Base-by-base conservation (phyloP, 1,140 invertebrate genomes). In the Gonioctena quinquepunctata region DNA sequence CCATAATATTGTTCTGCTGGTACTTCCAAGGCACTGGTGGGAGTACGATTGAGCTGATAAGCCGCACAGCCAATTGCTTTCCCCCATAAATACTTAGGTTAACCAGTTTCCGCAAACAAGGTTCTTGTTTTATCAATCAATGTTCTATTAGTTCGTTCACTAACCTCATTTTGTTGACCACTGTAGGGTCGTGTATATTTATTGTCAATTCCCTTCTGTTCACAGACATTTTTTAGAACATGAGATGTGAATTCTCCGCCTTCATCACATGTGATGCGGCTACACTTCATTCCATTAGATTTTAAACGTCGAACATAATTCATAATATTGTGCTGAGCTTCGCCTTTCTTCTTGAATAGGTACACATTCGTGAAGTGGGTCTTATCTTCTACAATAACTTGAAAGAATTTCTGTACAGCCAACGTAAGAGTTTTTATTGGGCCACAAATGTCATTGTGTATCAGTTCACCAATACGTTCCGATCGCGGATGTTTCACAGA, bases 111-210 rank as follows among this genome's bases (percentile, higher is more conserved):
- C 6, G 49, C 67, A 67, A 87, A 60, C 75, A 84, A 81, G 21
- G 80, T 50, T 63, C 82, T 76, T 63, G 81, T 79, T 68, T 80
- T 85, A 76, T 85, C 81, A 4, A 79, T 82, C 28, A 86, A 74
- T n/a, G 83, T 85, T 52, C 80, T 69, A 68, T 83, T 84, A 73
- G 84, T 82, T 56, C 85, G 74, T 71, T 88, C 86, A 18, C 84
- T 74, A 0, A 84, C 80, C 68, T 85, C 84, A 82, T 88, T 88
- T 71, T 82, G 74, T 70, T 88, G 81, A 66, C 86, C 84, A 18
- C 82, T 85, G 67, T 84, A 81, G 52, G 84, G 80, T 28, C 70
- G 54, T n/a, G 76, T 78, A 66, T 73, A 72, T 50, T 71, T 48
- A 18, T 42, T 18, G 21, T 18, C 21, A 6, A 77, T 78, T 52